phyloP scores from a whole-genome alignment of 1,140 invertebrate genomes.

The Theocolax elegans region DNA sequence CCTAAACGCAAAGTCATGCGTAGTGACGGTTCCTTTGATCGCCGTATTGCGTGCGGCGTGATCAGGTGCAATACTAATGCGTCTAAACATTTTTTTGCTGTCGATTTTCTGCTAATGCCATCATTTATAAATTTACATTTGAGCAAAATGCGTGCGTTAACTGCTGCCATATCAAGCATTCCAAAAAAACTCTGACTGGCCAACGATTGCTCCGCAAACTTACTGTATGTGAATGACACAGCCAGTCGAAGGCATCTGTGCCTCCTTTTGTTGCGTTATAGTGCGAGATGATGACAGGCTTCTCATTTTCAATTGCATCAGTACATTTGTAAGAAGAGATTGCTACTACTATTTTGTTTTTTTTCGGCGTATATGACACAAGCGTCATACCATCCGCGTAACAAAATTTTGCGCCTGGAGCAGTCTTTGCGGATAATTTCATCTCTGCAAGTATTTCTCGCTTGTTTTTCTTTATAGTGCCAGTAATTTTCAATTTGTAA shows the following conservation, averaged over 20 bases:
- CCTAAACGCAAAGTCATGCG: constrained; percentile 7
- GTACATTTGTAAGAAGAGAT: not conserved
- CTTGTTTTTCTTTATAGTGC: constrained; percentile 53
- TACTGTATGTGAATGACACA: constrained; percentile 54
- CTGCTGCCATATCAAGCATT: constrained; percentile 38
- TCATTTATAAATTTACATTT: not conserved
- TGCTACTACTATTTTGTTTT: constrained; percentile 53
- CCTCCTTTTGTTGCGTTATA: constrained; percentile 55
- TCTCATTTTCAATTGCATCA: not conserved
- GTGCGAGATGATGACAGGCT: constrained; percentile 26
- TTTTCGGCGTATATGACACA: constrained; percentile 48
- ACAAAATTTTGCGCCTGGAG: constrained; percentile 15
- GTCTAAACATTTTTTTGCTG: constrained; percentile 15
- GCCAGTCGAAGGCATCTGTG: constrained; percentile 64
- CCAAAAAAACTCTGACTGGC: constrained; percentile 50
- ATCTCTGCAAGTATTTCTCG: constrained; percentile 44
- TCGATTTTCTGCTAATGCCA: not conserved
- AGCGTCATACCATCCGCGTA: constrained; percentile 47
- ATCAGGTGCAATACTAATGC: constrained; percentile 16
- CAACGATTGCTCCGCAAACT: constrained; percentile 54
- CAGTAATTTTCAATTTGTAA: constrained; percentile 48
- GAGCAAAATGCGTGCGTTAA: constrained; percentile 35
- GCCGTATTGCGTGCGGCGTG: constrained; percentile 4
- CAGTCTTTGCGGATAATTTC: not conserved
- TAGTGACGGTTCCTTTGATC: not conserved